Evolutionary conservation across 1,140 invertebrate species (phyloP), one percentile per base, ranked within the genome.

Genomic region (Apis florea): DNA sequence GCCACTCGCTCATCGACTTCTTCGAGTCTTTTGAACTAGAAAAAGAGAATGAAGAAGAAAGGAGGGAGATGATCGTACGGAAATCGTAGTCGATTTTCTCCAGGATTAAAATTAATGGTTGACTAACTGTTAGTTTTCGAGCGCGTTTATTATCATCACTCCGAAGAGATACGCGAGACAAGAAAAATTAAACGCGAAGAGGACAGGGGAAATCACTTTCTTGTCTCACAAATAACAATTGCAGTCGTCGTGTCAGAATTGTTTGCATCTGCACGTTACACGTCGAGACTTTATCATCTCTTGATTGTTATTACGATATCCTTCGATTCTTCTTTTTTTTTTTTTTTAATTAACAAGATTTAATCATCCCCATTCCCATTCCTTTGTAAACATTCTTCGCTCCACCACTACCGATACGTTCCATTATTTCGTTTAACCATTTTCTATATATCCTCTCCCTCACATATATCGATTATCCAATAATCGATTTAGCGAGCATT

Each of bases 401-500:
- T 19, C 13, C 51, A 4, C 21, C 15, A 26, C 1, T 26, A 6
- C 21, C 56, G 66, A 68, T 47, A 47, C 40, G 64, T 67, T n/a
- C 6, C 66, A 61, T 56, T 64, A 69, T 79, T 79, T 61, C 56
- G 49, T 77, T 80, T n/a, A 12, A 40, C 1, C n/a, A n/a, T 24
- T 17, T 11, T 47, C 11, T 47, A 5, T 13, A 12, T 13, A 58
- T 56, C 54, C 5, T 40, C 12, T 24, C 10, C 2, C 9, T 3
- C 5, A 15, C 24, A n/a, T 53, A 13, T 68, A 13, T 79, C 70
- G 63, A 53, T 17, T 8, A 53, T 40, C 67, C 78, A 72, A 84
- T 87, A 82, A 87, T 88, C 83, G 76, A 84, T 82, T 87, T 71
- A 54, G 49, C 72, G 82, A 74, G 81, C 72, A 64, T 67, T 72